A percentile compares a stretch with the other conserved stretches of the same genome.
Evolutionary conservation across 1,140 invertebrate species (phyloP).

Genomic region (Pachyrhynchus sulphureomaculatus): DNA sequence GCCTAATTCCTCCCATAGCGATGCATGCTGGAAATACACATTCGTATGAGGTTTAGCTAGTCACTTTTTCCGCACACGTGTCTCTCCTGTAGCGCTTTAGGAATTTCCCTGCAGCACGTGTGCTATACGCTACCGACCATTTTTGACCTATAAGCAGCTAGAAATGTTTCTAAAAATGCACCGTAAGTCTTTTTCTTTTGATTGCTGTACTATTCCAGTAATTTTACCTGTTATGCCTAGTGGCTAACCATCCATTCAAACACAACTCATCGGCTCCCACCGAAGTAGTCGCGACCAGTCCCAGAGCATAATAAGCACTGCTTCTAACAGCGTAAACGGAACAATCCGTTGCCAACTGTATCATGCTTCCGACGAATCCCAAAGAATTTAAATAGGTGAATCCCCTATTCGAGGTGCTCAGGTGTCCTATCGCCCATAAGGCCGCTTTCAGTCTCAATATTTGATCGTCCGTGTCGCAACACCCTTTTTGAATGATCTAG

Average conservation of each 20-base stretch:
- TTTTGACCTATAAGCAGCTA: too few relatives aligned
- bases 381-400: slow-evolving; percentile 63
- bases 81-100: too few relatives aligned
- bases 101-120: too few relatives aligned
- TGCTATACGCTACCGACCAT: too few relatives aligned
- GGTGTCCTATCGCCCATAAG: slow-evolving; percentile 86
- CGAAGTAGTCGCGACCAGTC: slow-evolving; percentile 78
- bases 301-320: slow-evolving; percentile 85
- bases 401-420: slow-evolving; percentile 73
- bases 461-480: slow-evolving; percentile 63
- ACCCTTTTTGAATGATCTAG: slow-evolving; percentile 48
- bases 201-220: too few relatives aligned
- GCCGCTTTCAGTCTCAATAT: slow-evolving; percentile 81
- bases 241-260: slow-evolving; percentile 79
- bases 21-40: too few relatives aligned
- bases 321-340: slow-evolving; percentile 84
- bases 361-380: slow-evolving; percentile 62
- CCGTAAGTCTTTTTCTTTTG: too few relatives aligned
- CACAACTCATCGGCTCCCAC: slow-evolving; percentile 76
- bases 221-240: slow-evolving; percentile 69
- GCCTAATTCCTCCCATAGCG: too few relatives aligned
- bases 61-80: too few relatives aligned
- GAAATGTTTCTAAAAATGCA: too few relatives aligned
- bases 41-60: too few relatives aligned
- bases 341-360: slow-evolving; percentile 72